Evolutionary conservation across 2,888 invertebrate genomes (phyloP), one percentile per base, ranked within the genome.

Genomic region (Chymomyza amoena): DNA sequence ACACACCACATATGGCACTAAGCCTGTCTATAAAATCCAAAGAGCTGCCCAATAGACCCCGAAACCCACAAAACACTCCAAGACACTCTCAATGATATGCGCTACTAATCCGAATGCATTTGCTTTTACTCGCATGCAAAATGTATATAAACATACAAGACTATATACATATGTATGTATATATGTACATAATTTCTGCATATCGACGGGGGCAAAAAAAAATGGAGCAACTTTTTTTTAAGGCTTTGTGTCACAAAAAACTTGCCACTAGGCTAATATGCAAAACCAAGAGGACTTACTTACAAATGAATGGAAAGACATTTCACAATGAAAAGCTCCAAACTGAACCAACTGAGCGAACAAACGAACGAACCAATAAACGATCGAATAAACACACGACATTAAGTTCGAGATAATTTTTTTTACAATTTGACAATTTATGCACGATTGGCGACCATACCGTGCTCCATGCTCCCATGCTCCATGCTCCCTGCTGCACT

Each of bases 361-460:
- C 54, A 20, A 68, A 51, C 64, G 18, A 65, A 61, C 15, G 39
- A 51, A 64, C 54, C 32, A 61, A 63, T 28, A 51, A 52, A 54
- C 25, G 18, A 57, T 36, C 66, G 56, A 45, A 66, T 32, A 71
- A 70, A 66, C 68, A 60, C 77, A 68, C 80, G 72, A 83, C 81
- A 77, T 75, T 84, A 84, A 84, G 82, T 79, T 81, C 32, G 76
- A 86, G 88, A 88, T 88, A 88, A 87, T 87, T 88, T 45, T 45
- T 89, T 84, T 81, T 32, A 87, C 89, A 88, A 89, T 89, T 89
- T 87, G 89, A 87, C 88, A 87, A 89, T 86, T 84, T 82, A 79
- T 79, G 79, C 89, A 86, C 86, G 87, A 88, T 87, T 81, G 81
- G 66, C 68, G 72, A 69, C 72, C 70, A 54, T 68, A 68, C 66